Evolutionary conservation across 2,888 invertebrate genomes (phyloP).

Genomic region (Nemapogon koenigi): DNA sequence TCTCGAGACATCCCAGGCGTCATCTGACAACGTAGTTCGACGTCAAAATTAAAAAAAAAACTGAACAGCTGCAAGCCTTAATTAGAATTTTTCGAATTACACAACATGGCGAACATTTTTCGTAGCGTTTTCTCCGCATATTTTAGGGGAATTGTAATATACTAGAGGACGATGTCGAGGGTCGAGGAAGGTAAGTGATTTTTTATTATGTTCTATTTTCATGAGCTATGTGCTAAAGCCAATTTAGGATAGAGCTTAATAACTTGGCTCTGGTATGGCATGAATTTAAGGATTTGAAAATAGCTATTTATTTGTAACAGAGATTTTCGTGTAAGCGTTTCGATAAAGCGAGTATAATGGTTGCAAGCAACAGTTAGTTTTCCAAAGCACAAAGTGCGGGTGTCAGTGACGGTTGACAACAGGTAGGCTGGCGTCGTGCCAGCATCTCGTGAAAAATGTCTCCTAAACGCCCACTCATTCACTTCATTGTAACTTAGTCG

Average conservation of each 20-base stretch:
- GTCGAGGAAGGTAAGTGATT: conserved; percentile 9
- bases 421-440: conserved; percentile 55
- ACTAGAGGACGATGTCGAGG: conserved; percentile 9
- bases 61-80: conserved; percentile 49
- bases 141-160: conserved; percentile 21
- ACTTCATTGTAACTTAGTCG: neutral
- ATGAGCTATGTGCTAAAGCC: conserved; percentile 9
- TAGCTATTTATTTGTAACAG: too few species aligned
- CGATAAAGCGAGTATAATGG: too few species aligned
- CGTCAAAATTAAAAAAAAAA: conserved; percentile 49
- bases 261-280: too few species aligned
- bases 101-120: conserved; percentile 31
- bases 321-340: too few species aligned
- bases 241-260: too few species aligned
- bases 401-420: conserved; percentile 38
- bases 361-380: conserved; percentile 6
- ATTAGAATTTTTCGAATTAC: conserved; percentile 60
- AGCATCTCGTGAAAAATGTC: conserved; percentile 3
- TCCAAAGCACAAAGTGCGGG: conserved; percentile 4
- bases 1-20: conserved; percentile 35
- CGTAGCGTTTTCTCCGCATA: conserved; percentile 24
- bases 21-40: conserved; percentile 47
- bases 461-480: neutral
- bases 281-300: too few species aligned
- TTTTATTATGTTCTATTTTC: conserved; percentile 9